Evolutionary conservation across 2,113 vertebrate genomes (phyloP), one percentile per base, ranked within the genome.

Genomic region (Parus major): DNA sequence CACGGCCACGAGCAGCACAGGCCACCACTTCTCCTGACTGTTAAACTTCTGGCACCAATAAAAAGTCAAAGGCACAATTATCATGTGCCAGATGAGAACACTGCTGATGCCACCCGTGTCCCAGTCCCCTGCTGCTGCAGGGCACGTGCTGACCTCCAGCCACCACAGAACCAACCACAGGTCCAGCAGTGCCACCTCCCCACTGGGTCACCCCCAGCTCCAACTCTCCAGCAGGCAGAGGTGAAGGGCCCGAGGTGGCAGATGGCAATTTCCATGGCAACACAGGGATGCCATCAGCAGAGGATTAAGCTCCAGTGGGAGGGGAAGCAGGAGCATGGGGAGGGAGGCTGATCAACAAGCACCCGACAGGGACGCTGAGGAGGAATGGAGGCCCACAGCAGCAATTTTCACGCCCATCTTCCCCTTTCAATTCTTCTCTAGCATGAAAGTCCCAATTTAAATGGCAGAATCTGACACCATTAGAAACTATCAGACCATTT

Each of bases 391-490:
- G 77, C 70, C 79, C 86, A 82, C 21, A 0, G 81, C 92, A 66
- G 69, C 28, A 0, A 95, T 96, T 95, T 96, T 65, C 91, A 94
- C 25, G 42, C 85, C 79, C 82, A 82, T 94, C 90, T 75, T 88
- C 82, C 90, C 94, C 60, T 93, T 95, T 95, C 92, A 95, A 12
- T 69, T 82, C 82, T 88, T 50, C 85, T 89, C 91, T 42, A 93
- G 83, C 95, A 94, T 95, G 81, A 92, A 94, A 81, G 80, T 72
- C 80, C 70, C 93, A 55, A 92, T 96, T 93, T 69, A 79, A 94
- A 90, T 50, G 86, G 88, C 82, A 92, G 93, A 60, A 49, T 91
- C 71, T 86, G 95, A 94, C 66, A 90, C 72, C 46, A 69, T 93
- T 90, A 88, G 53, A 81, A 96, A 80, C 93, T 88, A 90, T 81